Conservation (phyloP, 2,888 invertebrate species). For the Macaria liturata region DNA sequence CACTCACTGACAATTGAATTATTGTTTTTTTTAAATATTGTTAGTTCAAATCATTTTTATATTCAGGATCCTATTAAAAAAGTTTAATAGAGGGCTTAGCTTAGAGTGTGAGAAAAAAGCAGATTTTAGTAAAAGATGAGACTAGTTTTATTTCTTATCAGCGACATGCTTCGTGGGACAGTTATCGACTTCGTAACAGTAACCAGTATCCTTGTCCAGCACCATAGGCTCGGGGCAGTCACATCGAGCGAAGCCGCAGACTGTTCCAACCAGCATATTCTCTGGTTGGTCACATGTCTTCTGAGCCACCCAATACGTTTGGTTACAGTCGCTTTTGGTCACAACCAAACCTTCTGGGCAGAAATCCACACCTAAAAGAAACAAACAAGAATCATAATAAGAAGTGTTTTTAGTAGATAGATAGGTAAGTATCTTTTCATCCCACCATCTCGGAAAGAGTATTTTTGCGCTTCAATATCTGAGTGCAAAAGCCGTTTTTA, state of each 20-base stretch:
- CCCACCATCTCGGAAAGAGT: too few species aligned
- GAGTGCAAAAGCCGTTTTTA: too few species aligned
- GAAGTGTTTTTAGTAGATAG: too few species aligned
- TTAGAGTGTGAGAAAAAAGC: too few species aligned
- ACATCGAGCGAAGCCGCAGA: slow-evolving; percentile 63
- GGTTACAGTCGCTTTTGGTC: slow-evolving; percentile 46
- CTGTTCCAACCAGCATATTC: slow-evolving; percentile 49
- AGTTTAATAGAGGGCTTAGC: too few species aligned
- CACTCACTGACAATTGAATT: too few species aligned
- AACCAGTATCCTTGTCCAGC: slow-evolving; percentile 56
- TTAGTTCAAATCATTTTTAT: too few species aligned
- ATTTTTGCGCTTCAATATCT: too few species aligned
- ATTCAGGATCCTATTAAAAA: too few species aligned
- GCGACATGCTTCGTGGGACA: slow-evolving; percentile 54
- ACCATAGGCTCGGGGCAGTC: slow-evolving; percentile 59
- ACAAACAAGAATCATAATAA: slow-evolving; percentile 1
- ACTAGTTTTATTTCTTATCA: slow-evolving; percentile 16
- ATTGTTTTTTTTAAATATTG: too few species aligned
- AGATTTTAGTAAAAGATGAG: too few species aligned
- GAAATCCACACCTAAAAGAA: slow-evolving; percentile 51
- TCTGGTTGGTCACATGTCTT: slow-evolving; percentile 60
- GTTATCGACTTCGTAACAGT: slow-evolving; percentile 64
- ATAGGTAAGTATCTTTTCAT: too few species aligned
- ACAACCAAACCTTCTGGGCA: slow-evolving; percentile 63
- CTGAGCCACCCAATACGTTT: slow-evolving; percentile 56